Base-by-base conservation (phyloP, 2,888 invertebrate genomes). In the Tachina grossa region DNA sequence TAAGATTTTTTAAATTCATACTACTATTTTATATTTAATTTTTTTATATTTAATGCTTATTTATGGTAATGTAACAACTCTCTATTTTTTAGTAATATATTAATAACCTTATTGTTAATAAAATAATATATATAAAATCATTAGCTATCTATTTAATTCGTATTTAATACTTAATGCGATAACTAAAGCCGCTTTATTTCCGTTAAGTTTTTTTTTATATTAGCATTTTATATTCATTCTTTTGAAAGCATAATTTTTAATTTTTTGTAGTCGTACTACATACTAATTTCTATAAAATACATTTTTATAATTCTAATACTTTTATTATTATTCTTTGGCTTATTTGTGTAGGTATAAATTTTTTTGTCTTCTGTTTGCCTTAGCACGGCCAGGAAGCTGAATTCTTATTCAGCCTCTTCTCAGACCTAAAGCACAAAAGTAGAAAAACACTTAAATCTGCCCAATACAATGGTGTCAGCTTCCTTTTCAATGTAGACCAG, bases 381-480 rank as follows among this genome's bases (percentile, higher is more conserved):
- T 6, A 66, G n/a, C 49, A 43, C 59, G 51, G 22, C 10, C 49
- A 68, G 68, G 77, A 68, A 57, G 68, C 68, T 14, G 51, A 51
- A 49, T n/a, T 22, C 49, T 68, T 19, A 19, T 9, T 22, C 19
- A 0, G n/a, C 49, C 68, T 39, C 55, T 43, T 53, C 31, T 6
- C 16, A 47, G 57, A 57, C 22, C 53, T 53, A 13, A 53, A 61
- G 55, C 43, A 51, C 59, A 43, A 59, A 51, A 51, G 19, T 8
- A 13, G 13, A 53, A 59, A 43, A 59, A 51, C 41, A 66, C 57
- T 79, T 79, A 16, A 65, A 55, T 72, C 43, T 31, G 31, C 49
- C 16, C 22, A 57, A 74, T 45, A 66, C 57, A 81, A 81, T 81
- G 59, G 81, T 74, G 74, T 74, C 74, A 74, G 81, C 59, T 68